A percentile compares a stretch with the other conserved stretches of the same genome.
Evolutionary conservation across 2,113 vertebrate species (phyloP).

Genomic region (Trematomus loennbergii): DNA sequence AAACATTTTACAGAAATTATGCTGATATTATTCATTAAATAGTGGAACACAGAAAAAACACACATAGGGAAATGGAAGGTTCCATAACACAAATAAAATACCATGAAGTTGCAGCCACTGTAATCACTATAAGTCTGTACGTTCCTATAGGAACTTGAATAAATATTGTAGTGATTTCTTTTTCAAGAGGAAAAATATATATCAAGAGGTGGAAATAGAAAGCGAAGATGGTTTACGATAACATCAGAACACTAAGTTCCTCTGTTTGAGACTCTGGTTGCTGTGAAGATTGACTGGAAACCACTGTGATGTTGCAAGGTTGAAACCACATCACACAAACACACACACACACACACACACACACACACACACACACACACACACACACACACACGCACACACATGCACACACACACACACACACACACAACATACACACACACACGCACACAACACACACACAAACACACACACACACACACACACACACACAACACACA

Average conservation of each 20-base stretch:
- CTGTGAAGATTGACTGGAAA: constrained; percentile 69
- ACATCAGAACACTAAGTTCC: constrained; percentile 53
- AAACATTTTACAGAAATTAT: neutral
- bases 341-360: neutral
- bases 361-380: neutral
- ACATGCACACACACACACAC: neutral
- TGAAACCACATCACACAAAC: constrained; percentile 52
- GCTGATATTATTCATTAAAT: neutral
- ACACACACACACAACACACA: neutral
- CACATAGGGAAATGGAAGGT: neutral
- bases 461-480: neutral
- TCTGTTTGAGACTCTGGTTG: constrained; percentile 41
- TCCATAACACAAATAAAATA: no score
- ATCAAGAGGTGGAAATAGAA: constrained; percentile 32
- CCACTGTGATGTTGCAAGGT: constrained; percentile 48
- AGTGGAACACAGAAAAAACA: constrained; percentile 4
- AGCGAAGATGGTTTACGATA: constrained; percentile 55
- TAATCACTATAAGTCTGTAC: constrained; percentile 2
- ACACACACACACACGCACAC: neutral
- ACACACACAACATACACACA: neutral
- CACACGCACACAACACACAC: neutral
- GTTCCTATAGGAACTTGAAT: constrained; percentile 17
- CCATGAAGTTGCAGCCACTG: no score
- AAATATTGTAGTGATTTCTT: constrained; percentile 23
- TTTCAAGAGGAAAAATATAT: constrained; percentile 22